Conservation (phyloP, 2,888 invertebrate species). For the Odontocerum albicorne region DNA sequence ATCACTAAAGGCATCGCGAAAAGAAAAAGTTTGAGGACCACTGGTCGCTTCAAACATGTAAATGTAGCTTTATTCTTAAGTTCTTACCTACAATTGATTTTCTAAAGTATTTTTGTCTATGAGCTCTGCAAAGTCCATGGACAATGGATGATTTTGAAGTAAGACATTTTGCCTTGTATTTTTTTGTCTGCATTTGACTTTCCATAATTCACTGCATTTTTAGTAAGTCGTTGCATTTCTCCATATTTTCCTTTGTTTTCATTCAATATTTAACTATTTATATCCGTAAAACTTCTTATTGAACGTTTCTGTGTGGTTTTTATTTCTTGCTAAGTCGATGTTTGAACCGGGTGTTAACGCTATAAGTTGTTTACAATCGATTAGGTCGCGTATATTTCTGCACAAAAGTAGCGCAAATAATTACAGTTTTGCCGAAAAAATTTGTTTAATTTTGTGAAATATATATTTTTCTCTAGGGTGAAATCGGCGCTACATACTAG, state of each 20-base stretch:
- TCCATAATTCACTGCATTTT: constrained; percentile 2
- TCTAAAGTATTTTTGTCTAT: too few species aligned
- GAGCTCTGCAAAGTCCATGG: constrained; percentile 6
- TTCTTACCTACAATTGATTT: too few species aligned
- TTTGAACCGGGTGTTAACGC: constrained; percentile 20
- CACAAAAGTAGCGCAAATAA: not conserved
- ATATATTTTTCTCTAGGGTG: too few species aligned
- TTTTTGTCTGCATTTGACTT: constrained; percentile 24
- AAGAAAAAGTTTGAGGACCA: too few species aligned
- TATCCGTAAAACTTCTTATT: not conserved
- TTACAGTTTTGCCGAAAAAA: too few species aligned
- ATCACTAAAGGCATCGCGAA: too few species aligned
- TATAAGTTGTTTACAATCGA: constrained; percentile 30
- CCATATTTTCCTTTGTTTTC: not conserved
- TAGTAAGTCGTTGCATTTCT: constrained; percentile 5
- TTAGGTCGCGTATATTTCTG: constrained; percentile 11
- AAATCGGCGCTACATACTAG: too few species aligned
- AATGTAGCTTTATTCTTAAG: too few species aligned
- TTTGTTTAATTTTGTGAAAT: too few species aligned
- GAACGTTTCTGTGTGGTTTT: not conserved
- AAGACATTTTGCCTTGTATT: constrained; percentile 24
- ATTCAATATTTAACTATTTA: not conserved
- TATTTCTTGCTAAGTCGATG: not conserved
- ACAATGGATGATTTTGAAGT: constrained; percentile 21
- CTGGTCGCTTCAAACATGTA: too few species aligned